phyloP scores from a whole-genome alignment of 1,140 invertebrate genomes.

The Papilio helenus region DNA sequence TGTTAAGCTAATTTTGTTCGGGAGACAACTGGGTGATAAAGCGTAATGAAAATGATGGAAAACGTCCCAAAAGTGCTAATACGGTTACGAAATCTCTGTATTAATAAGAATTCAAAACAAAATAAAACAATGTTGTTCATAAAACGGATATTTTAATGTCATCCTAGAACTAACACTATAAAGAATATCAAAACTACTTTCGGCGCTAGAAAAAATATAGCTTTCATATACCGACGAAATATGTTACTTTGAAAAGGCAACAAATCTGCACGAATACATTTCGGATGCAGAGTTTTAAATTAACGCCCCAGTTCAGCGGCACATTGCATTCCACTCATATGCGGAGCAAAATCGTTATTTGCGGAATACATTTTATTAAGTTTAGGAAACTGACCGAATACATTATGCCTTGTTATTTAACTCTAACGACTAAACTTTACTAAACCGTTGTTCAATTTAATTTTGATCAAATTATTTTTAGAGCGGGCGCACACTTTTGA shows the following conservation, averaged over 20 bases:
- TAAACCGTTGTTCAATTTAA: too few relatives aligned
- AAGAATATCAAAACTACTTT: conserved; percentile 18
- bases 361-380: conserved; percentile 23
- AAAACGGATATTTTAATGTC: background rate
- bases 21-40: background rate
- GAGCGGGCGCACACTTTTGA: too few relatives aligned
- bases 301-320: conserved; percentile 37
- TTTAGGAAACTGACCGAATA: conserved; percentile 17
- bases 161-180: background rate
- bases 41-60: background rate
- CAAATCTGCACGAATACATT: conserved; percentile 38
- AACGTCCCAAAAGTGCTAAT: background rate
- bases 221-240: conserved; percentile 36
- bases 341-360: conserved; percentile 26
- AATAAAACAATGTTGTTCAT: background rate
- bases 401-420: background rate
- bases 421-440: too few relatives aligned
- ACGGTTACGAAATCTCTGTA: background rate
- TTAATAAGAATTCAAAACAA: background rate
- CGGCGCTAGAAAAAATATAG: conserved; percentile 27
- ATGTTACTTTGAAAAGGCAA: conserved; percentile 38
- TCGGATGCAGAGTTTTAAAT: conserved; percentile 37
- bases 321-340: conserved; percentile 31
- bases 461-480: too few relatives aligned
- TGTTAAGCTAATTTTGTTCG: background rate